Evolutionary conservation across 2,888 invertebrate genomes (phyloP).

Genomic region (Augochlorella aurata): DNA sequence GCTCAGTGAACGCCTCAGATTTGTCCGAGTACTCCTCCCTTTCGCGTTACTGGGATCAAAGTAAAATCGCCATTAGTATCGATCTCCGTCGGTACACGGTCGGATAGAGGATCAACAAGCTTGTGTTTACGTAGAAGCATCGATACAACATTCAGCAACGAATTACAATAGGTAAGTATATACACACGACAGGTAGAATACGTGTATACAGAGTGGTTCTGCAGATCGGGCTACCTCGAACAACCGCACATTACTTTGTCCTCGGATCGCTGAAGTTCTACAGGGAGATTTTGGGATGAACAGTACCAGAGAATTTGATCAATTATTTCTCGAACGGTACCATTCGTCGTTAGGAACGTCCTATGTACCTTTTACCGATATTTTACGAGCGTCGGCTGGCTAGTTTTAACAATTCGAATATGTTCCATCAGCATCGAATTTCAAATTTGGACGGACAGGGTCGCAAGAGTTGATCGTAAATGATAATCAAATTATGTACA

Average conservation of each 20-base stretch:
- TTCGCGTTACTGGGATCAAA: conserved; percentile 78
- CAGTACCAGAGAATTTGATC: not conserved
- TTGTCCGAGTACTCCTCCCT: conserved; percentile 80
- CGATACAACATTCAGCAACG: conserved; percentile 80
- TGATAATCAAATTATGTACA: not conserved
- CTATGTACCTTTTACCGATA: not conserved
- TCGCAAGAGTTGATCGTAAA: not conserved
- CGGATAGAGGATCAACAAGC: conserved; percentile 70
- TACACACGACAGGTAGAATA: conserved; percentile 55
- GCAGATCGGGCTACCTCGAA: conserved; percentile 25
- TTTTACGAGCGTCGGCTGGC: not conserved
- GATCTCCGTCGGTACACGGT: conserved; percentile 31
- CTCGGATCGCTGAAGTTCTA: not conserved
- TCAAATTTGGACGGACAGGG: not conserved
- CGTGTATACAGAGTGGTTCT: conserved; percentile 64
- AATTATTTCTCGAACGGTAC: not conserved
- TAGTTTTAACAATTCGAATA: not conserved
- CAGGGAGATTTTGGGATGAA: not conserved
- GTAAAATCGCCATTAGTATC: conserved; percentile 55
- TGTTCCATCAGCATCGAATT: not conserved
- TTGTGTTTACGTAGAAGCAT: conserved; percentile 74
- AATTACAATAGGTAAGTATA: conserved; percentile 72
- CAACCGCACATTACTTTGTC: conserved; percentile 4
- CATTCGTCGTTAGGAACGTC: not conserved
- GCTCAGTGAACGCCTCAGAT: conserved; percentile 86